These are phyloP conservation scores for Dolichallabes microphthalmus DNA, from an alignment of 2,113 vertebrate species.

Conservation along the genomic window DNA sequence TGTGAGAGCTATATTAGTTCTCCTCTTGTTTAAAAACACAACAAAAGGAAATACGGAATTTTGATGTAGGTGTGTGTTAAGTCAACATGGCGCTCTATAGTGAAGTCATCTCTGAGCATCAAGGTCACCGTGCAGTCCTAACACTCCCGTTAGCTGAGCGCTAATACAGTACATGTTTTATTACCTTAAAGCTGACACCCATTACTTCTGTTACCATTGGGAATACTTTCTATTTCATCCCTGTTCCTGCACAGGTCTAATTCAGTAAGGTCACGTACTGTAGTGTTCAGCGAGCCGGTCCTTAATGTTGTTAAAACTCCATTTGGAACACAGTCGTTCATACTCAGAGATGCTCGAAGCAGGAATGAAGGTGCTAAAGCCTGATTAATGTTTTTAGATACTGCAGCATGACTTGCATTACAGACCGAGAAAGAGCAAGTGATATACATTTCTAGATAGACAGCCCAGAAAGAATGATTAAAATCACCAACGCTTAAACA, in stretches of 20 bases:
- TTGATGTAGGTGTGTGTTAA: too few species aligned
- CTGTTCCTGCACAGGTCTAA: neutral
- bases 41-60: too few species aligned
- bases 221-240: neutral
- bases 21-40: neutral
- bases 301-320: neutral
- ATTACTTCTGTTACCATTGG: neutral
- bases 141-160: neutral
- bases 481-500: neutral
- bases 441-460: neutral
- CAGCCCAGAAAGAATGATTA: neutral
- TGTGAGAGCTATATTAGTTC: neutral
- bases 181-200: neutral
- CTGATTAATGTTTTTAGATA: neutral
- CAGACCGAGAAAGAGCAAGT: neutral
- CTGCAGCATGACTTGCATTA: neutral
- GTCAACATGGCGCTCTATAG: neutral
- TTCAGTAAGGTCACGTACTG: neutral
- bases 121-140: neutral
- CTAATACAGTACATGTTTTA: neutral
- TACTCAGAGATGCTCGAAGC: neutral
- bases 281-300: neutral
- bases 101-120: neutral
- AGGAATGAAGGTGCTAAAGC: neutral
- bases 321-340: constrained; percentile 8